A percentile compares a stretch with the other conserved stretches of the same genome.
Conservation (phyloP, 2,113 vertebrate genomes). For the Ceyx margarethae region DNA sequence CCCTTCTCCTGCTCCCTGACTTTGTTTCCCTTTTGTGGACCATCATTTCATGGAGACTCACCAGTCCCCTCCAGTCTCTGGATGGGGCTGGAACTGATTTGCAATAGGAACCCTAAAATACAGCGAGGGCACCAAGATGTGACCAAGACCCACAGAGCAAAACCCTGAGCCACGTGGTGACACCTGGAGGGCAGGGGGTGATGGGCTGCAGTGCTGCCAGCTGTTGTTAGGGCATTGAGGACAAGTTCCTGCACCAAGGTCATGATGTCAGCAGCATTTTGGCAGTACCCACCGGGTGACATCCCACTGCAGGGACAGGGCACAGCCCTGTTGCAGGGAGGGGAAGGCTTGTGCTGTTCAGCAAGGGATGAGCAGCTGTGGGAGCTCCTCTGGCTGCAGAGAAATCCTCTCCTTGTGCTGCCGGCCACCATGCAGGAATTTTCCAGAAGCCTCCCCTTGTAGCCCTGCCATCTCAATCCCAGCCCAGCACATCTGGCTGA, state of each 20-base stretch:
- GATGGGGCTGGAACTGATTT: background rate
- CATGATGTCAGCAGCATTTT: rapidly evolving
- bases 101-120: background rate
- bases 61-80: background rate
- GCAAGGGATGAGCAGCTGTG: background rate
- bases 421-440: background rate
- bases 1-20: background rate
- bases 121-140: rapidly evolving
- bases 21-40: background rate
- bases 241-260: background rate
- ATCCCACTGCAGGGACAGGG: rapidly evolving
- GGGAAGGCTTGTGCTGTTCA: background rate
- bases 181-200: rapidly evolving
- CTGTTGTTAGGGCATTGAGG: background rate
- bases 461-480: background rate
- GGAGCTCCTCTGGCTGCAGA: background rate
- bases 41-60: background rate
- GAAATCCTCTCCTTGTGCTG: rapidly evolving
- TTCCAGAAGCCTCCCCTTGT: background rate
- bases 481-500: background rate
- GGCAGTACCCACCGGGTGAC: background rate
- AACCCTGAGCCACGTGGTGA: background rate
- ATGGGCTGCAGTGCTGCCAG: background rate
- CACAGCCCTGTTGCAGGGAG: background rate
- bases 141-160: background rate